A percentile compares a stretch with the other conserved stretches of the same genome.
Evolutionary conservation across 2,888 invertebrate species (phyloP).

Genomic region (Epinotia bilunana): DNA sequence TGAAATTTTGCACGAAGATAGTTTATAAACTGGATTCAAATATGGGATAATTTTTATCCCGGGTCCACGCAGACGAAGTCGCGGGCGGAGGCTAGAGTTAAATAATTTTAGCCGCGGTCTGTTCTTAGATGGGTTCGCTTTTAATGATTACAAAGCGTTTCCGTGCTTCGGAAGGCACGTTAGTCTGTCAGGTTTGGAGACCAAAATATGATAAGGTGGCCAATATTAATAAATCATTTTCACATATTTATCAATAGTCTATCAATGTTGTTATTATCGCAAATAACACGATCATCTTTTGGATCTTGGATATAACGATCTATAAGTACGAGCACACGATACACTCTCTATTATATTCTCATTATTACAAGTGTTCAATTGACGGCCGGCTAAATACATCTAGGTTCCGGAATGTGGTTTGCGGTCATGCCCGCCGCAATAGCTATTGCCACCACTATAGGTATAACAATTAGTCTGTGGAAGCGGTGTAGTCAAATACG

Average conservation of each 20-base stretch:
- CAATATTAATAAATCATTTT: no score
- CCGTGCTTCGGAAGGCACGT: not conserved
- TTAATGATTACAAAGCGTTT: no score
- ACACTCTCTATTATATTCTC: not conserved
- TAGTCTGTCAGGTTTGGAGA: no score
- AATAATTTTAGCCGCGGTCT: not conserved
- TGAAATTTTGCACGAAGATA: no score
- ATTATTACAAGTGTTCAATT: slow-evolving; percentile 11
- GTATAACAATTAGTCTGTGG: slow-evolving; percentile 31
- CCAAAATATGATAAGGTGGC: no score
- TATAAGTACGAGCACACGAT: not conserved
- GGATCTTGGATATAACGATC: not conserved
- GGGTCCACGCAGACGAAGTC: no score
- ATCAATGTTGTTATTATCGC: no score
- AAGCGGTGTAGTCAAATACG: slow-evolving; percentile 26
- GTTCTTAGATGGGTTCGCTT: not conserved
- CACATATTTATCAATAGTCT: no score
- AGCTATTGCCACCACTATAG: slow-evolving; percentile 40
- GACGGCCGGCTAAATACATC: slow-evolving; percentile 31
- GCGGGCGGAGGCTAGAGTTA: no score
- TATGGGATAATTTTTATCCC: no score
- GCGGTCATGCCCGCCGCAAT: slow-evolving; percentile 38
- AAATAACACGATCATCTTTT: no score
- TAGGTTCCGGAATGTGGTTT: slow-evolving; percentile 32
- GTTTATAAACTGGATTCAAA: no score